A percentile compares a stretch with the other conserved stretches of the same genome.
These are phyloP conservation scores for Tachina lurida DNA, from an alignment of 2,888 invertebrate genomes.

Conservation along the genomic window DNA sequence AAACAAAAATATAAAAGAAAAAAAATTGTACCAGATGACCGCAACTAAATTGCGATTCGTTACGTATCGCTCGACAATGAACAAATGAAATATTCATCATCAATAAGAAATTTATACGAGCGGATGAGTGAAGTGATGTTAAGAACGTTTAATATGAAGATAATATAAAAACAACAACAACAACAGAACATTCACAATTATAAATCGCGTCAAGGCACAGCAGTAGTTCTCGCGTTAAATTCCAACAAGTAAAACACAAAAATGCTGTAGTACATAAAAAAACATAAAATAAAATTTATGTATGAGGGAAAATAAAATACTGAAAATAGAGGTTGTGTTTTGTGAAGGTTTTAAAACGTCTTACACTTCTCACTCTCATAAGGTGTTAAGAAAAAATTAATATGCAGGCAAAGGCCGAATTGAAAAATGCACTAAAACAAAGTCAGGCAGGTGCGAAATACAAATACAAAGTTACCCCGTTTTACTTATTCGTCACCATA, in stretches of 20 bases:
- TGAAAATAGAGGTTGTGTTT: slow-evolving; percentile 24
- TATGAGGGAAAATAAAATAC: not conserved
- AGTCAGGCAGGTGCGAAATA: not conserved
- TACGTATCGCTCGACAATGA: slow-evolving; percentile 78
- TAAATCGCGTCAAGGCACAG: slow-evolving; percentile 71
- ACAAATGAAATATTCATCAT: slow-evolving; percentile 73
- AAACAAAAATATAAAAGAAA: not conserved
- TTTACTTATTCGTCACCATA: too few relatives aligned
- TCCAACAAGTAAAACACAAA: slow-evolving; percentile 30
- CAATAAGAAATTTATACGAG: slow-evolving; percentile 59
- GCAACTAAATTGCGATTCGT: slow-evolving; percentile 81
- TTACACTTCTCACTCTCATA: not conserved
- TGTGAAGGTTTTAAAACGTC: not conserved
- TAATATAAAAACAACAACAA: slow-evolving; percentile 29
- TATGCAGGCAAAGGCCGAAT: not conserved
- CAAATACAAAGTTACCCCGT: too few relatives aligned
- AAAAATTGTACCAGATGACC: slow-evolving; percentile 79
- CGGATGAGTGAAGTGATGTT: slow-evolving; percentile 52
- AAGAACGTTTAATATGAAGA: slow-evolving; percentile 37
- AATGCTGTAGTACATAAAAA: not conserved
- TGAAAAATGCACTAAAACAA: not conserved
- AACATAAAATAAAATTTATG: slow-evolving; percentile 31
- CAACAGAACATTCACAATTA: slow-evolving; percentile 64
- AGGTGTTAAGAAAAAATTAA: not conserved
- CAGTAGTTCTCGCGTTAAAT: slow-evolving; percentile 69